A percentile compares a stretch with the other conserved stretches of the same genome.
These are phyloP conservation scores for Remorina albescens DNA, from an alignment of 2,797 vertebrate species.

Conservation along the genomic window DNA sequence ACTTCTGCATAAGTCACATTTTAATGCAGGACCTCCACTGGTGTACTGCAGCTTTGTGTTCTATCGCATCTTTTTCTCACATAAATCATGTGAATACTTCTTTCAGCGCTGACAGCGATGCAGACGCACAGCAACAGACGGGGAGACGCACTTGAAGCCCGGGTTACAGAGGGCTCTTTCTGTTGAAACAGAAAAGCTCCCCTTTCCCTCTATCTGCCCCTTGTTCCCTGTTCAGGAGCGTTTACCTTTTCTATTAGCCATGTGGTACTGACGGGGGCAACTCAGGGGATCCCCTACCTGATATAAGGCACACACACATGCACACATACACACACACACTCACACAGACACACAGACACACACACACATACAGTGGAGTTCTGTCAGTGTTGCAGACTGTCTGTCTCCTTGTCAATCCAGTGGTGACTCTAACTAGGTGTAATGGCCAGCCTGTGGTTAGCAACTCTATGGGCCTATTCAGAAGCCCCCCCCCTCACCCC, in stretches of 20 bases:
- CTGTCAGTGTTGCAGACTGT: conserved; percentile 82
- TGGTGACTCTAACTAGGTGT: conserved; percentile 82
- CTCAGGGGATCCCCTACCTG: conserved; percentile 78
- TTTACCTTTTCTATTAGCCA: conserved; percentile 76
- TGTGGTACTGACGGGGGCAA: conserved; percentile 71
- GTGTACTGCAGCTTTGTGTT: background rate
- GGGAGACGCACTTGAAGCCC: conserved; percentile 32
- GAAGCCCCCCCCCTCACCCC: conserved; percentile 53
- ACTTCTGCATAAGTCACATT: background rate
- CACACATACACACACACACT: conserved; percentile 31
- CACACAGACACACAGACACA: conserved; percentile 45
- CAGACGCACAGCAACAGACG: conserved; percentile 28
- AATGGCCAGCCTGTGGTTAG: conserved; percentile 82
- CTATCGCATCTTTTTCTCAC: background rate
- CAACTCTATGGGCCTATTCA: conserved; percentile 84
- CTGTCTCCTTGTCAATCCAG: conserved; percentile 84
- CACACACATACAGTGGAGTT: conserved; percentile 71
- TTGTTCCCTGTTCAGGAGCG: conserved; percentile 62
- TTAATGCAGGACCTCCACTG: background rate
- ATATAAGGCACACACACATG: conserved; percentile 53
- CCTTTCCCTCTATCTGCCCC: conserved; percentile 56
- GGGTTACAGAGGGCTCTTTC: conserved; percentile 73
- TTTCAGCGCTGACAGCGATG: conserved; percentile 42
- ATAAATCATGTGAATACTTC: conserved; percentile 39
- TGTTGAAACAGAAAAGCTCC: conserved; percentile 62